These are phyloP conservation scores for Epizoanthus stellaris DNA, from an alignment of 92 coral and sea anemone species.

Conservation along the genomic window DNA sequence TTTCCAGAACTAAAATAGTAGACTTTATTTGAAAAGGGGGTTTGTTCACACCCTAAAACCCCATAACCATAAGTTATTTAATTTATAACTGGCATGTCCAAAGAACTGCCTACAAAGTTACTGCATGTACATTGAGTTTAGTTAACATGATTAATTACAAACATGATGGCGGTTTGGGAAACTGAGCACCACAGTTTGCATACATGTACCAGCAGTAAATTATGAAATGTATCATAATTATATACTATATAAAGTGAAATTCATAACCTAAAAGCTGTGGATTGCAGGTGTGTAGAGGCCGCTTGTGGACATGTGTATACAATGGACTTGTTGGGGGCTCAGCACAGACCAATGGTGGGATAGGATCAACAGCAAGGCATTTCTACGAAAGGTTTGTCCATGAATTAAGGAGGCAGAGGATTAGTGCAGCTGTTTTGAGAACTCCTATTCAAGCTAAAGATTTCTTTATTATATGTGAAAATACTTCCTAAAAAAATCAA, in stretches of 20 bases:
- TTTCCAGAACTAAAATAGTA: too few relatives aligned
- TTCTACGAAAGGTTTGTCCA: conserved; percentile 83
- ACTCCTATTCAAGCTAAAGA: too few relatives aligned
- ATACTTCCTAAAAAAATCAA: not conserved
- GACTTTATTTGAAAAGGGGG: too few relatives aligned
- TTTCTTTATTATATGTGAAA: too few relatives aligned
- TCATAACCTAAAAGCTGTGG: not conserved
- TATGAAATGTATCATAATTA: not conserved
- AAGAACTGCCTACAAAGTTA: too few relatives aligned
- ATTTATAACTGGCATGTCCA: too few relatives aligned
- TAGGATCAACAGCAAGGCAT: conserved; percentile 64
- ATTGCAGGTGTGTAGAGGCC: conserved; percentile 71
- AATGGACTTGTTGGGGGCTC: conserved; percentile 58
- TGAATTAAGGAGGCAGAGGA: not conserved
- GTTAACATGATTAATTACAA: too few relatives aligned
- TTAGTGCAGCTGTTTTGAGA: not conserved
- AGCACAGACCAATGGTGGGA: conserved; percentile 42
- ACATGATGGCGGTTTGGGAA: too few relatives aligned
- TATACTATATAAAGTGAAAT: not conserved
- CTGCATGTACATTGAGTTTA: too few relatives aligned
- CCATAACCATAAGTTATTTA: too few relatives aligned
- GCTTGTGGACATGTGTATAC: conserved; percentile 72
- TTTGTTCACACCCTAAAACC: too few relatives aligned
- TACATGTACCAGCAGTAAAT: not conserved
- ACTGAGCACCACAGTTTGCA: too few relatives aligned